phyloP scores from a whole-genome alignment of 2,113 vertebrate species.

The Triplophysa siluroides region DNA sequence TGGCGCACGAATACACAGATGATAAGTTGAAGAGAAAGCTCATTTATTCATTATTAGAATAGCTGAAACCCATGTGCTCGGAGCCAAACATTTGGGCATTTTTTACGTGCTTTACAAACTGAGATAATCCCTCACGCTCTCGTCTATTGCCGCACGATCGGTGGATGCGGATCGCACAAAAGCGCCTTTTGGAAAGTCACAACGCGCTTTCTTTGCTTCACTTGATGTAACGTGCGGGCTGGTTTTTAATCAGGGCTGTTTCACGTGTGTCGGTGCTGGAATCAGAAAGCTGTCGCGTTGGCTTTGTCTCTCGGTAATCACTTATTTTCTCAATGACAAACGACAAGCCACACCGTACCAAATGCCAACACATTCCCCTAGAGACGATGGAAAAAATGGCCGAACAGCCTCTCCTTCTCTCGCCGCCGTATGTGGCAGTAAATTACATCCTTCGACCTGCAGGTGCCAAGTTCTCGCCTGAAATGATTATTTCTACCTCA shows the following conservation, averaged over 20 bases:
- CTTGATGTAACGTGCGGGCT: slow-evolving; percentile 11
- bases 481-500: slow-evolving; percentile 74
- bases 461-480: slow-evolving; percentile 65
- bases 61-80: slow-evolving; percentile 18
- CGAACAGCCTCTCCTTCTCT: slow-evolving; percentile 24
- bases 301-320: slow-evolving; percentile 41
- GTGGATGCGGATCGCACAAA: background rate
- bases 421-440: slow-evolving; percentile 61
- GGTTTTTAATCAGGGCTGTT: slow-evolving; percentile 43
- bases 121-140: slow-evolving; percentile 25
- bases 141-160: slow-evolving; percentile 21
- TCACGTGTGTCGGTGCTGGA: slow-evolving; percentile 17
- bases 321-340: slow-evolving; percentile 53
- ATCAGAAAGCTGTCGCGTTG: slow-evolving; percentile 42
- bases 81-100: slow-evolving; percentile 34
- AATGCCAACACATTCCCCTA: slow-evolving; percentile 46
- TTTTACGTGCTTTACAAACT: slow-evolving; percentile 20
- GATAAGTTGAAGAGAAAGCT: slow-evolving; percentile 9
- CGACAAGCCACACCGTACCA: slow-evolving; percentile 48
- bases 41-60: slow-evolving; percentile 36
- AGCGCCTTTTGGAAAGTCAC: slow-evolving; percentile 3
- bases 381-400: slow-evolving; percentile 47
- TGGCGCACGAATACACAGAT: slow-evolving; percentile 23
- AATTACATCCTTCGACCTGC: slow-evolving; percentile 67
- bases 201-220: background rate